These are phyloP conservation scores for Corythornis cristatus DNA, from an alignment of 2,113 vertebrate genomes.

Conservation along the genomic window DNA sequence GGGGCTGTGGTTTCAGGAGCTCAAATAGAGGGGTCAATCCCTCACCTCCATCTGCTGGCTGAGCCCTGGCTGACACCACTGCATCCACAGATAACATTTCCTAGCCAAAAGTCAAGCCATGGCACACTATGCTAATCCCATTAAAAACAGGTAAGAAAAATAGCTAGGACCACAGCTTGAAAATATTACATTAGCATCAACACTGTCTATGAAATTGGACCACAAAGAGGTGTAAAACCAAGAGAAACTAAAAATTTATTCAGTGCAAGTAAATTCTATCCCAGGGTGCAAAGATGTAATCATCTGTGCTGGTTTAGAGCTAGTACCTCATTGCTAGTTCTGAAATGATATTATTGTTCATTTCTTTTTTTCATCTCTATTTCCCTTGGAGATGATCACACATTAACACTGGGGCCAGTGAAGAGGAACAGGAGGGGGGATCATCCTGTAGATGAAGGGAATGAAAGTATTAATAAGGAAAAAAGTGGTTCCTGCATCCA, in stretches of 20 bases:
- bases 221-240: not conserved
- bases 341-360: not conserved
- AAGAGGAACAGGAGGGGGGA: not conserved
- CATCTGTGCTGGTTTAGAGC: not conserved
- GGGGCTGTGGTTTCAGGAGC: not conserved
- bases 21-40: not conserved
- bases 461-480: not conserved
- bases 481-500: not conserved
- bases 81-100: not conserved
- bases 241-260: not conserved
- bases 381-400: not conserved
- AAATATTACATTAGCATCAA: constrained; percentile 28
- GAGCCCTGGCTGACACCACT: not conserved
- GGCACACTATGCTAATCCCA: not conserved
- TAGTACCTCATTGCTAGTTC: not conserved
- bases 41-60: not conserved
- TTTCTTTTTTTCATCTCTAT: not conserved
- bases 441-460: not conserved
- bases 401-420: not conserved
- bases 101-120: not conserved
- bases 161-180: not conserved
- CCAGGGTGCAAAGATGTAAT: not conserved
- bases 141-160: constrained; percentile 2
- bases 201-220: constrained; percentile 17
- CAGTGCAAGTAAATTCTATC: constrained; percentile 1